phyloP scores from a whole-genome alignment of 2,113 vertebrate genomes.

The Corythoichthys intestinalis region DNA sequence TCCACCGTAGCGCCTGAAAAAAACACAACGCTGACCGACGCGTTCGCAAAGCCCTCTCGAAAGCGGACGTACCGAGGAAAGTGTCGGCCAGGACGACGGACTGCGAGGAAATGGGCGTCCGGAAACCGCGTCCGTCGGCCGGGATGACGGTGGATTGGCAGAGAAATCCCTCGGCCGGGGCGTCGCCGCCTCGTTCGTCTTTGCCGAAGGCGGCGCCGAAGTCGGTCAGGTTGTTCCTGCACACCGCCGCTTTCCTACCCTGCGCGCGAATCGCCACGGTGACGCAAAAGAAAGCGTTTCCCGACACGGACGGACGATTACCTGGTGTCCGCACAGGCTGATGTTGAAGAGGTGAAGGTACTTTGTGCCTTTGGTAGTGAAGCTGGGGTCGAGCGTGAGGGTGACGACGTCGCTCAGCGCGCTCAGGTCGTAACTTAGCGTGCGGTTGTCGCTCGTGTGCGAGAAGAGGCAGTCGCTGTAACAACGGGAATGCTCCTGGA shows the following conservation, averaged over 20 bases:
- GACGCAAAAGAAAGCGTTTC: not conserved
- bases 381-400: conserved; percentile 87
- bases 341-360: conserved; percentile 97
- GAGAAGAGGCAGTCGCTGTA: conserved; percentile 87
- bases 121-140: conserved; percentile 83
- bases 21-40: not conserved
- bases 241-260: conserved; percentile 66
- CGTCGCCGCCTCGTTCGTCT: conserved; percentile 76
- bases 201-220: conserved; percentile 86
- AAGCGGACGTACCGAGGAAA: conserved; percentile 78
- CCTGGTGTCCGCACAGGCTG: conserved; percentile 91
- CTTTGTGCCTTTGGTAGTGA: conserved; percentile 94
- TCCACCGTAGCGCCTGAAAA: conserved; percentile 82
- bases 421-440: conserved; percentile 85
- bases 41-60: not conserved
- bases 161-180: conserved; percentile 46
- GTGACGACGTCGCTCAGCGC: conserved; percentile 79
- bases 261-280: conserved; percentile 24
- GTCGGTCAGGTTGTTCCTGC: conserved; percentile 92
- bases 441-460: conserved; percentile 78
- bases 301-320: conserved; percentile 30
- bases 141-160: conserved; percentile 27
- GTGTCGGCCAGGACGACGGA: conserved; percentile 90
- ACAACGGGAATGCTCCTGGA: conserved; percentile 88
- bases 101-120: conserved; percentile 88